These are phyloP conservation scores for Phalera bucephala DNA, from an alignment of 2,888 invertebrate species.

Conservation along the genomic window DNA sequence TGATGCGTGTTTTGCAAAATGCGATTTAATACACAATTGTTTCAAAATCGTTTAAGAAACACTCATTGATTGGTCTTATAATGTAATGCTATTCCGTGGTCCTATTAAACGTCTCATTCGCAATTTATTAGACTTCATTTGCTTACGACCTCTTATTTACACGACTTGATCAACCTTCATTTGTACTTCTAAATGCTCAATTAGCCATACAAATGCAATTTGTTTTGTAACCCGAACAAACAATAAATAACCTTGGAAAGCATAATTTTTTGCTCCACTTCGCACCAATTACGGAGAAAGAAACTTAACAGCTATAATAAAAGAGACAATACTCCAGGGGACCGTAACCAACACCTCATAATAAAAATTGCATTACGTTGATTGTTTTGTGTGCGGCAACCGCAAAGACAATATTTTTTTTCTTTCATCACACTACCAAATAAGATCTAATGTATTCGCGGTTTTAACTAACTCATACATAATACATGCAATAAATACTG, in stretches of 20 bases:
- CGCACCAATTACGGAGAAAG: constrained; percentile 21
- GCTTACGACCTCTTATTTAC: too few relatives aligned
- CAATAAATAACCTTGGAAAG: constrained; percentile 26
- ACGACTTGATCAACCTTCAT: neutral
- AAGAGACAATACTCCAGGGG: constrained; percentile 12
- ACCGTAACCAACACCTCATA: constrained; percentile 44
- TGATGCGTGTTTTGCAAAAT: neutral
- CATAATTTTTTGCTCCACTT: constrained; percentile 28
- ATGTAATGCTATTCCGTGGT: too few relatives aligned
- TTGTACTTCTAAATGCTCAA: constrained; percentile 1
- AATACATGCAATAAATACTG: constrained; percentile 35
- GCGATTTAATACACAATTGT: too few relatives aligned
- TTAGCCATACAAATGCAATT: constrained; percentile 9
- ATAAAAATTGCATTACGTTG: constrained; percentile 50
- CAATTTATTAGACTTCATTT: too few relatives aligned
- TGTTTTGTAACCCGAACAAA: constrained; percentile 23
- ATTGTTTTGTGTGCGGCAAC: constrained; percentile 49
- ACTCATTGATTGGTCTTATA: too few relatives aligned
- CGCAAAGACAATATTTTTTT: constrained; percentile 59
- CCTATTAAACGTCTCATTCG: too few relatives aligned
- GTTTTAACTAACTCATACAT: constrained; percentile 42
- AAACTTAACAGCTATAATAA: constrained; percentile 23
- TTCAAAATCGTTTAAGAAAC: too few relatives aligned
- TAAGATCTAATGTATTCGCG: constrained; percentile 55
- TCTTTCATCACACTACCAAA: constrained; percentile 62